phyloP scores from a whole-genome alignment of 2,113 vertebrate genomes.

The Symphodus melops region DNA sequence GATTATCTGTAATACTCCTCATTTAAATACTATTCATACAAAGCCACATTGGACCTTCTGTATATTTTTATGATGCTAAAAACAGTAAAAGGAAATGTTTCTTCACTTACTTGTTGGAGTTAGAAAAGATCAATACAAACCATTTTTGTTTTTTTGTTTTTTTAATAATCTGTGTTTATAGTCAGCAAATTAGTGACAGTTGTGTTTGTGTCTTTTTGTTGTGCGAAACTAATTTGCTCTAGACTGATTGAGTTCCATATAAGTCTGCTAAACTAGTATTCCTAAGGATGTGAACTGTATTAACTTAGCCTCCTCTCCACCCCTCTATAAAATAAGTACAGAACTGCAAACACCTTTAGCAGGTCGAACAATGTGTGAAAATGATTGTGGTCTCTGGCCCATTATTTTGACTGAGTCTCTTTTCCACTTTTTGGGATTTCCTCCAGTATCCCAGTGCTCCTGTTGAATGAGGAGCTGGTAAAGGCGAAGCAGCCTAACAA shows the following conservation, averaged over 20 bases:
- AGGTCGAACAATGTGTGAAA: slow-evolving; percentile 64
- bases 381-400: slow-evolving; percentile 39
- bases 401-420: slow-evolving; percentile 65
- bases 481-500: slow-evolving; percentile 63
- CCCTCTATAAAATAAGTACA: slow-evolving; percentile 41
- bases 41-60: too few relatives aligned
- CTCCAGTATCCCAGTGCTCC: slow-evolving; percentile 67
- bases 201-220: too few relatives aligned
- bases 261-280: too few relatives aligned
- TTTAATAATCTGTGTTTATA: too few relatives aligned
- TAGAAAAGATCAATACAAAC: too few relatives aligned
- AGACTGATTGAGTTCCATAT: background rate
- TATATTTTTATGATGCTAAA: too few relatives aligned
- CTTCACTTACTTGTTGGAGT: too few relatives aligned
- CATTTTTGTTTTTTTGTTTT: too few relatives aligned
- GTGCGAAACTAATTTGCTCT: background rate
- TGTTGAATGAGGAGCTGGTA: slow-evolving; percentile 48
- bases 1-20: too few relatives aligned
- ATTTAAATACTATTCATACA: too few relatives aligned
- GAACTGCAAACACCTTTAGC: slow-evolving; percentile 55
- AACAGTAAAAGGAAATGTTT: too few relatives aligned
- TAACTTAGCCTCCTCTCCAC: slow-evolving; percentile 10
- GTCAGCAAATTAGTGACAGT: too few relatives aligned
- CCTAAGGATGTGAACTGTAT: slow-evolving; percentile 23
- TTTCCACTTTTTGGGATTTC: slow-evolving; percentile 67